Evolutionary conservation across 1,140 invertebrate species (phyloP), one percentile per base, ranked within the genome.

Genomic region (Drosophila tani): DNA sequence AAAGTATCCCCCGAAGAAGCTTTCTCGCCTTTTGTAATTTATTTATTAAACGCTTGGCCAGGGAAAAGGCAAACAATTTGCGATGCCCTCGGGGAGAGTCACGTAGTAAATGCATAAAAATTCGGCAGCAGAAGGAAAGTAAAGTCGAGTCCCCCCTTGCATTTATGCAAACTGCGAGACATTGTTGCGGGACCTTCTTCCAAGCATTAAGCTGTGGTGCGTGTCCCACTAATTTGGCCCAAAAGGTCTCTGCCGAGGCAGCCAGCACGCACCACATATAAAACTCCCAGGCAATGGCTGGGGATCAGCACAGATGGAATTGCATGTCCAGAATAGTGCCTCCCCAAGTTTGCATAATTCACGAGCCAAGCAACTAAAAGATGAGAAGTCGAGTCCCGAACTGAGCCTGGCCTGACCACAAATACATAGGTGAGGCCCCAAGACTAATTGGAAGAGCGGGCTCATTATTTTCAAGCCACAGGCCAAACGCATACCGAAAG

Each of bases 91-190:
- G 45, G 57, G 21, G 14, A 46, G 47, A 59, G 82, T 82, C 81
- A 84, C 81, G 81, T 84, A 81, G 73, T 45, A 62, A 84, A 84
- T 84, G 82, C 82, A 85, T 85, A 84, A 84, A 84, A 84, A 84
- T 78, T 85, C 81, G 58, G 62, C 65, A 83, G 75, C 73, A 79
- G 59, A 79, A 62, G 58, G 19, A 69, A 51, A 76, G 49, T 68
- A 57, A 45, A 62, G 21, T 55, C 66, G 40, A 50, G 63, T 35
- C 62, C 62, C 62, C 73, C 56, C 77, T 84, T 83, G 81, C 77
- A 83, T 83, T 83, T 83, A 83, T 83, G 81, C 81, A 83, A 84
- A 83, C 56, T 64, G 75, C 50, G 50, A 65, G 68, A 55, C 74
- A 59, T 66, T 47, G 65, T 69, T 81, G 35, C 32, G 19, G 9